A percentile compares a stretch with the other conserved stretches of the same genome.
Evolutionary conservation across 2,113 vertebrate genomes (phyloP).

Genomic region (Anolis sagrei): DNA sequence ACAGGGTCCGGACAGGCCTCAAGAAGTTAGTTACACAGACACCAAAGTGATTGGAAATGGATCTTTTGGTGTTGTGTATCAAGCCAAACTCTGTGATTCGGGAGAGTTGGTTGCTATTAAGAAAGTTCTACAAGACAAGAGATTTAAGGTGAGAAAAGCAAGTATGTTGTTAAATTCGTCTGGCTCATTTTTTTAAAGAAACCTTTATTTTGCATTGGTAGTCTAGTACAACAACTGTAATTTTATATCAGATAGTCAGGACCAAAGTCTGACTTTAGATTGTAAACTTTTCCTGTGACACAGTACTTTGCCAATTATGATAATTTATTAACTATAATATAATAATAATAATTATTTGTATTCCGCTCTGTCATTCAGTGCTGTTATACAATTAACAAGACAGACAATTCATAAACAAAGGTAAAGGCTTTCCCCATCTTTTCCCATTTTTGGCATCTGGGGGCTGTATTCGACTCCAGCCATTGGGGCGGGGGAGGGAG

Average conservation of each 20-base stretch:
- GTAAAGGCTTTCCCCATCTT: no score
- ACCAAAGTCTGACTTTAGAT: not conserved
- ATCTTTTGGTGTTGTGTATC: slow-evolving; percentile 98
- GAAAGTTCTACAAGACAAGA: slow-evolving; percentile 98
- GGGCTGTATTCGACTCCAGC: no score
- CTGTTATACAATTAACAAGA: no score
- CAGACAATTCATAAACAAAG: no score
- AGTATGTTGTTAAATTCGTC: slow-evolving; percentile 26
- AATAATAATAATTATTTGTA: no score
- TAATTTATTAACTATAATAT: no score
- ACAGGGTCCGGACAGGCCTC: slow-evolving; percentile 96
- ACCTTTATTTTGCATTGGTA: not conserved
- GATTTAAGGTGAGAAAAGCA: slow-evolving; percentile 91
- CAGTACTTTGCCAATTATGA: not conserved
- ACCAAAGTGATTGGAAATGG: slow-evolving; percentile 99
- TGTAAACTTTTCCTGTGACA: not conserved
- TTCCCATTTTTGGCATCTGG: no score
- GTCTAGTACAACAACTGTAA: not conserved
- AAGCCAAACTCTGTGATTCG: slow-evolving; percentile 98
- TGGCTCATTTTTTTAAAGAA: slow-evolving; percentile 20
- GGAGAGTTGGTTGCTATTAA: slow-evolving; percentile 99
- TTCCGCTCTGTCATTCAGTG: no score
- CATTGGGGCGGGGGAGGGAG: no score
- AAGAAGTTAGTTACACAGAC: slow-evolving; percentile 99
- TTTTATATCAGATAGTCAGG: not conserved